Evolutionary conservation across 2,888 invertebrate genomes (phyloP), one percentile per base, ranked within the genome.

Genomic region (Lymantria dispar): DNA sequence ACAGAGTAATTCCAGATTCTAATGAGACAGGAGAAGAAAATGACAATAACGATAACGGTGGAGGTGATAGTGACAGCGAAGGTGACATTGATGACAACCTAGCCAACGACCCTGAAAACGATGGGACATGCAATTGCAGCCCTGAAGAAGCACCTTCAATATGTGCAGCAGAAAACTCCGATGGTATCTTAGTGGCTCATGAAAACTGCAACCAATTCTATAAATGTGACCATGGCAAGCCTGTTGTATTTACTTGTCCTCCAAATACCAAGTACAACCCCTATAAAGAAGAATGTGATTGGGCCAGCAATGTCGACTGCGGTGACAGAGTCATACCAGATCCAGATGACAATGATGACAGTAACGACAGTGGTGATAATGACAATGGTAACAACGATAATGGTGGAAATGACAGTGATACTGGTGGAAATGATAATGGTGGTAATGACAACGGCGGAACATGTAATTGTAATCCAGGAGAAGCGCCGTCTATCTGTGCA

Each of bases 171-270:
- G 52, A 3, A 8, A 63, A 54, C 3, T 74, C 74, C 0, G 61
- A 68, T 2, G 66, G 60, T 1, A 39, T 53, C 10, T 14, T 61
- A 3, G 38, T 61, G 2, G 63, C 61, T 5, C 71, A 74, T 29
- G 71, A 72, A 61, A 54, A 70, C 39, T 71, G 69, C 37, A 65
- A 69, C 41, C 51, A 71, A 15, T 75, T 66, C 43, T 75, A 74
- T 33, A 63, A 48, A 14, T 75, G 75, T 41, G 7, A 39, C 9
- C 38, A 51, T 7, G 72, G 72, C 0, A 42, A 39, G 29, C 70
- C 73, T 1, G 54, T 70, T 3, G 44, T 56, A 0, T 12, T 62
- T 2, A 41, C 8, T 3, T 75, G 75, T 41, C 57, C 58, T 7
- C 41, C 8, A 9, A 45, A 52, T 14, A 45, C 67, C 0, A 38